Evolutionary conservation across 2,113 vertebrate species (phyloP).

Genomic region (Amphiprion percula): DNA sequence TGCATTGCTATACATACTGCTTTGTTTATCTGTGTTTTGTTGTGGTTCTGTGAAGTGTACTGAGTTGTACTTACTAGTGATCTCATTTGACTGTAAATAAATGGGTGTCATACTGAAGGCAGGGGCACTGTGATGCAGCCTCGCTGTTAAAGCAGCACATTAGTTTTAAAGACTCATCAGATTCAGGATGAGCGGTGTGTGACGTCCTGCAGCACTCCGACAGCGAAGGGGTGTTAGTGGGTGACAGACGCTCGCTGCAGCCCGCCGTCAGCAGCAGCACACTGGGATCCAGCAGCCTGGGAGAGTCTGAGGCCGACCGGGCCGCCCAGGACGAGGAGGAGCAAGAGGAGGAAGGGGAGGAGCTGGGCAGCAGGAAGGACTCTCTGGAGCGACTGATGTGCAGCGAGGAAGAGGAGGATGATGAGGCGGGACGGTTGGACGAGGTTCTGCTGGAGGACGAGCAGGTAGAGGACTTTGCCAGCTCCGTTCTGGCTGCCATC

Average conservation of each 20-base stretch:
- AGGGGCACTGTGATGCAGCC: background rate
- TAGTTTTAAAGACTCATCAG: background rate
- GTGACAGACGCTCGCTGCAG: conserved; percentile 63
- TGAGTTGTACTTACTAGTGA: background rate
- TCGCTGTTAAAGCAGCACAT: no score
- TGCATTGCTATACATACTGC: no score
- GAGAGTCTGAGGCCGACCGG: conserved; percentile 66
- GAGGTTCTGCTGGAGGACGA: conserved; percentile 85
- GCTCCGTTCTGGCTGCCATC: conserved; percentile 89
- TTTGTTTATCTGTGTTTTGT: no score
- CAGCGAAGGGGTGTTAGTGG: conserved; percentile 77
- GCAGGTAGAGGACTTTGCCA: conserved; percentile 91
- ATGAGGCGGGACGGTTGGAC: conserved; percentile 58
- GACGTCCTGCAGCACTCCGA: conserved; percentile 82
- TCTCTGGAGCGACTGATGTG: conserved; percentile 71
- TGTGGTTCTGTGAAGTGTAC: background rate
- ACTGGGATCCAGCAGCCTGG: conserved; percentile 40
- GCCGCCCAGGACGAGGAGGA: conserved; percentile 17
- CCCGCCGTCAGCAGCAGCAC: conserved; percentile 46
- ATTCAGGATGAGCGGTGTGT: conserved; percentile 39
- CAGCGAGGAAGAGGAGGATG: conserved; percentile 63
- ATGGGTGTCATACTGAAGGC: background rate
- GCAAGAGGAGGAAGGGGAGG: conserved; percentile 39
- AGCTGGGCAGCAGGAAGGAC: conserved; percentile 73
- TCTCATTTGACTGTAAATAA: no score